Percentiles rank a stretch among this genome's conserved stretches.
Evolutionary conservation across 2,797 vertebrate genomes (phyloP).

Genomic region (Microctenopoma steveboyesi): DNA sequence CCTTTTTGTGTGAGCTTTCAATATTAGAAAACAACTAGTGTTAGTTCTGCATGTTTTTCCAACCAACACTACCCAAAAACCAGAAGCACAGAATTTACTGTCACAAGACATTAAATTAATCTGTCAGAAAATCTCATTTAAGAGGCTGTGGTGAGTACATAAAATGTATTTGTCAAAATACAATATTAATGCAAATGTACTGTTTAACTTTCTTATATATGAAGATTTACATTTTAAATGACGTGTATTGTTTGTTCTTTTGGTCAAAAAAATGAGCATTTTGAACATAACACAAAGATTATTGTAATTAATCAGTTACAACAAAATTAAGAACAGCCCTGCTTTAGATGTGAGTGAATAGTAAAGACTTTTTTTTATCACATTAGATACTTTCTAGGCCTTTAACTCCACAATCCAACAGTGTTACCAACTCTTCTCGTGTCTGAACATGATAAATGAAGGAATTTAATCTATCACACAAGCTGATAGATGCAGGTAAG

Average conservation of each 20-base stretch:
- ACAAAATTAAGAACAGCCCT: too few species aligned
- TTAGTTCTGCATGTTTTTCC: not conserved
- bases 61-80: not conserved
- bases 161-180: too few species aligned
- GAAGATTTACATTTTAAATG: too few species aligned
- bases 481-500: constrained; percentile 28
- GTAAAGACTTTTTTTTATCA: not conserved
- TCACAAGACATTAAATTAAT: not conserved
- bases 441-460: constrained; percentile 7
- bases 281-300: too few species aligned
- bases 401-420: constrained; percentile 10
- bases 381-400: not conserved
- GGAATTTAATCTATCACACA: not conserved
- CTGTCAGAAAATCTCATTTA: too few species aligned
- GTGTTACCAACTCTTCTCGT: not conserved
- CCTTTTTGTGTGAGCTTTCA: not conserved
- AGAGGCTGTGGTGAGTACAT: too few species aligned
- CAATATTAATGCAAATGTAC: too few species aligned
- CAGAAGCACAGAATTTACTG: not conserved
- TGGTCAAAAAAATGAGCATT: not conserved
- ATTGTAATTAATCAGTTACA: too few species aligned
- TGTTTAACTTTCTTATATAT: too few species aligned
- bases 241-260: too few species aligned
- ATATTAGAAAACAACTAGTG: constrained; percentile 1
- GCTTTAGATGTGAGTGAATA: too few species aligned